A percentile compares a stretch with the other conserved stretches of the same genome.
These are phyloP conservation scores for Camelus dromedarius DNA, from an alignment of 2,113 vertebrate species.

Conservation along the genomic window DNA sequence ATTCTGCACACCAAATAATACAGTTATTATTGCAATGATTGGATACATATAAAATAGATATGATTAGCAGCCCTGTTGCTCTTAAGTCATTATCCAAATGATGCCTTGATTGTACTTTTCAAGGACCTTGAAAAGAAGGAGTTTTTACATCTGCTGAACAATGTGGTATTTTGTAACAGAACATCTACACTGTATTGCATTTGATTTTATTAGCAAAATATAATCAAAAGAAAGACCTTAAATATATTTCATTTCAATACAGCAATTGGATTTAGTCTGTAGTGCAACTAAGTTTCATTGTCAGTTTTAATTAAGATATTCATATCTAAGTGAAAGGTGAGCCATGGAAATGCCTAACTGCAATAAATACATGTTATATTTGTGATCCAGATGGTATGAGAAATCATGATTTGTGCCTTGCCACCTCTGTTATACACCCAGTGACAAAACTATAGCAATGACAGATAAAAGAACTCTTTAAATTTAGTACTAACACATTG, in stretches of 20 bases:
- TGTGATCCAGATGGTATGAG: neutral
- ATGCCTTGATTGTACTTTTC: slow-evolving; percentile 37
- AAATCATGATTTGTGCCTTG: neutral
- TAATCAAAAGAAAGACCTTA: neutral
- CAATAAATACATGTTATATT: neutral
- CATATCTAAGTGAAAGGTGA: neutral
- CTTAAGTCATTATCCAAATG: slow-evolving; percentile 41
- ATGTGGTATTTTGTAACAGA: slow-evolving; percentile 40
- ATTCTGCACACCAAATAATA: slow-evolving; percentile 35
- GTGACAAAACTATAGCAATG: neutral
- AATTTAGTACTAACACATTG: neutral
- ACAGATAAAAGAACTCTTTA: neutral
- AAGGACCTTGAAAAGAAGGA: neutral
- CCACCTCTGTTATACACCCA: neutral
- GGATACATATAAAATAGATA: slow-evolving; percentile 54
- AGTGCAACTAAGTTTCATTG: neutral
- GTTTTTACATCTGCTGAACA: slow-evolving; percentile 2
- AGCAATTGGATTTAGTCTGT: neutral
- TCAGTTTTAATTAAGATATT: neutral
- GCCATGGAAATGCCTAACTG: neutral
- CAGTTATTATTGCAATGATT: slow-evolving; percentile 28
- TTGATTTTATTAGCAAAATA: neutral
- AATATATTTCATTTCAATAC: neutral
- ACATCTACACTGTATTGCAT: neutral
- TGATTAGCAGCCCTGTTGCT: neutral